A percentile compares a stretch with the other conserved stretches of the same genome.
phyloP scores from a whole-genome alignment of 2,888 invertebrate genomes.

The Dryococelus australis region DNA sequence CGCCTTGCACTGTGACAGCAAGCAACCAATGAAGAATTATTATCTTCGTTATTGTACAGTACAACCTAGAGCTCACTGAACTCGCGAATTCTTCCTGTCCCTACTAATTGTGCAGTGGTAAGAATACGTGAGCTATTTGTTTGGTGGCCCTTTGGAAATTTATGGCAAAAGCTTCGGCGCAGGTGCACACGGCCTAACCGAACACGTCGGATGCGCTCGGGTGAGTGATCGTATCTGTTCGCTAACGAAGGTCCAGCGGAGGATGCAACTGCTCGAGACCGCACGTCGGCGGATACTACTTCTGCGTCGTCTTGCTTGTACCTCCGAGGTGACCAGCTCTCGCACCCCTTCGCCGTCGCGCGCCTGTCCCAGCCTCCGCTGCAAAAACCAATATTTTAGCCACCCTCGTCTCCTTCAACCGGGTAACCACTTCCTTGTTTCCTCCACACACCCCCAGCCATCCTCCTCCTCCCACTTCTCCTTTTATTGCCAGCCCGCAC shows the following conservation, averaged over 20 bases:
- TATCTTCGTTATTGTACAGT: too few species aligned
- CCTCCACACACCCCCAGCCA: neutral
- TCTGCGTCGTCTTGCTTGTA: neutral
- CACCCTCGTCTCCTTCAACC: slow-evolving; percentile 10
- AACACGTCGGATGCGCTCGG: neutral
- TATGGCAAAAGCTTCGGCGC: neutral
- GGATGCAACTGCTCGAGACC: neutral
- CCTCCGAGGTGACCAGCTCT: neutral
- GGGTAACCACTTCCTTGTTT: neutral
- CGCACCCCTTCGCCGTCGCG: too few species aligned
- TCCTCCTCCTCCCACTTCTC: neutral
- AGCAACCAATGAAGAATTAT: too few species aligned
- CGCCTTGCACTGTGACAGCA: too few species aligned
- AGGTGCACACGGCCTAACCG: neutral
- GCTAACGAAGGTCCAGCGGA: neutral
- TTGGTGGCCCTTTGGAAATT: neutral
- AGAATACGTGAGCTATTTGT: neutral
- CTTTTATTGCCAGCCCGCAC: neutral
- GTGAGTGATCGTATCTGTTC: neutral
- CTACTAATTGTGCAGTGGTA: too few species aligned
- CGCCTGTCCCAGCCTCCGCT: neutral
- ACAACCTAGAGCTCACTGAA: too few species aligned
- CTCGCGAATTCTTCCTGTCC: too few species aligned
- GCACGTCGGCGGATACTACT: neutral
- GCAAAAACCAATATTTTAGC: neutral